Evolutionary conservation across 2,888 invertebrate genomes (phyloP).

Genomic region (Acrobasis consociella): DNA sequence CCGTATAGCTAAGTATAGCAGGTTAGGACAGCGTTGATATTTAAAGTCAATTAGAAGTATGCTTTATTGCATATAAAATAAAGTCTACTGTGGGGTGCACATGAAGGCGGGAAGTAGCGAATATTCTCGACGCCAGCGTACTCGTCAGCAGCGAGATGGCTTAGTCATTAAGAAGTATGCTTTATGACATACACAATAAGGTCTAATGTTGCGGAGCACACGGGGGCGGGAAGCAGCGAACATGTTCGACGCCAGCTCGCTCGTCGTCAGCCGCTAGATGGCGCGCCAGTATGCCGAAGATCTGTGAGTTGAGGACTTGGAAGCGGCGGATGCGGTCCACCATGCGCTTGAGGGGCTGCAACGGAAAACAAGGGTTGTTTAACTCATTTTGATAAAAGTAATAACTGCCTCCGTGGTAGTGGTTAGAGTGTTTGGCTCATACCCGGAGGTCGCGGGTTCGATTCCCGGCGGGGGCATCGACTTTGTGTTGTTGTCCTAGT

Average conservation of each 20-base stretch:
- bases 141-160: conserved; percentile 93
- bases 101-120: conserved; percentile 97
- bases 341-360: conserved; percentile 96
- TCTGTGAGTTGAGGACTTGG: conserved; percentile 99
- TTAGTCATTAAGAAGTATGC: conserved; percentile 87
- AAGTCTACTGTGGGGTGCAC: conserved; percentile 43
- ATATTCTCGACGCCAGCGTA: conserved; percentile 96
- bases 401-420: no score
- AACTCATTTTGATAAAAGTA: no score
- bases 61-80: background rate
- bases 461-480: no score
- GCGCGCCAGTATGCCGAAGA: conserved; percentile 97
- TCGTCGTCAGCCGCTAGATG: conserved; percentile 91
- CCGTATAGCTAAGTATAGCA: background rate
- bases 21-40: no score
- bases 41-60: background rate
- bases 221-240: conserved; percentile 98
- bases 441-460: no score
- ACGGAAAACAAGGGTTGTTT: no score
- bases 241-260: conserved; percentile 95
- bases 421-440: no score
- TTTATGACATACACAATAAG: background rate
- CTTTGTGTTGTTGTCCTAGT: no score
- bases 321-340: conserved; percentile 98
- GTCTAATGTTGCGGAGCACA: conserved; percentile 44